These are phyloP conservation scores for Anguilla pacifica DNA, from an alignment of 2,797 vertebrate species.

Conservation along the genomic window DNA sequence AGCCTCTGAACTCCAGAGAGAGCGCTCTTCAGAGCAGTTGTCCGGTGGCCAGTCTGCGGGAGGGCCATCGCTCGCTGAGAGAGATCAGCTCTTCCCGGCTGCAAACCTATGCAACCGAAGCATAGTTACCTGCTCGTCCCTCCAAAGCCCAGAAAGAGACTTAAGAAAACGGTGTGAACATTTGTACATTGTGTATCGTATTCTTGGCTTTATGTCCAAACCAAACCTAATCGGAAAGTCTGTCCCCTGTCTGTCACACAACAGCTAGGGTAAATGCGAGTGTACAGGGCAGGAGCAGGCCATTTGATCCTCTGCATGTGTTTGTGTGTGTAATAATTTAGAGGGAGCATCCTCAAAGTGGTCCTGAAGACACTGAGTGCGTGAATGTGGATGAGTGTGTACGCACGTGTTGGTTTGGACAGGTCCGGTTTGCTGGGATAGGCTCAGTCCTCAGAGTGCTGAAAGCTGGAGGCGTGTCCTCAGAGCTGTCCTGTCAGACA, in stretches of 20 bases:
- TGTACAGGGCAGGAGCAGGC: slow-evolving; percentile 32
- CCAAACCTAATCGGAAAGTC: slow-evolving; percentile 25
- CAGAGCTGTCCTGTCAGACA: not conserved
- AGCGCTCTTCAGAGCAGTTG: slow-evolving; percentile 34
- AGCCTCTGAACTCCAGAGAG: slow-evolving; percentile 20
- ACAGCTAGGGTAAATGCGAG: slow-evolving; percentile 28
- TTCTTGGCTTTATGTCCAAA: slow-evolving; percentile 35
- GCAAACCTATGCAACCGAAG: not conserved
- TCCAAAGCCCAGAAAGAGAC: slow-evolving; percentile 10
- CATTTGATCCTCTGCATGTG: slow-evolving; percentile 36
- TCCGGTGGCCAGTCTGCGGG: slow-evolving; percentile 32
- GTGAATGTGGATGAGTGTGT: not conserved
- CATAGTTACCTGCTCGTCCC: not conserved
- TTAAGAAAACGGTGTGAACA: slow-evolving; percentile 28
- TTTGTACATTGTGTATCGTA: slow-evolving; percentile 30
- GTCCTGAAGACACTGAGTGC: not conserved
- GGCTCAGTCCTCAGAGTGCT: not conserved
- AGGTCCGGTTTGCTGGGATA: not conserved
- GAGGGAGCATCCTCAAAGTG: not conserved
- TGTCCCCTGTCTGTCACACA: not conserved
- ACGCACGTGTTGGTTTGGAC: slow-evolving; percentile 24
- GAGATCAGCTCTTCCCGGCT: not conserved
- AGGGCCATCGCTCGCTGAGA: slow-evolving; percentile 14
- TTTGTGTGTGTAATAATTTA: not conserved
- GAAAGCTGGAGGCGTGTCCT: not conserved